Percentiles rank a stretch among this genome's conserved stretches.
Conservation (phyloP, 2,113 vertebrate species). For the Cromileptes altivelis region DNA sequence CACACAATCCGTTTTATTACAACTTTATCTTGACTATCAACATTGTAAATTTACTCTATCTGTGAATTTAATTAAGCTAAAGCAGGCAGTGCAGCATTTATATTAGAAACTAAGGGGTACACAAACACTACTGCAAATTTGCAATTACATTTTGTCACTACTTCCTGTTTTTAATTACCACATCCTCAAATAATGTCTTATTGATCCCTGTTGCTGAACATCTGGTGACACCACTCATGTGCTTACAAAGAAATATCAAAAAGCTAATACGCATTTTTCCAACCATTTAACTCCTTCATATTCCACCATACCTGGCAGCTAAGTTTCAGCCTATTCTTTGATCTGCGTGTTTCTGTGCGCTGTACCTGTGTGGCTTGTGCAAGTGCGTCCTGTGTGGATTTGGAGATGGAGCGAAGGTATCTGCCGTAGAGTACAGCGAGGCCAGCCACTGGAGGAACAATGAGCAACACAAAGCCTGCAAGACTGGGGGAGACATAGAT, state of each 20-base stretch:
- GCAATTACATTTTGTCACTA: not conserved
- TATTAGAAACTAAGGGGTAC: not conserved
- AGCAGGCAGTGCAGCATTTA: conserved; percentile 1
- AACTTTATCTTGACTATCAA: conserved; percentile 11
- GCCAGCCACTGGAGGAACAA: conserved; percentile 91
- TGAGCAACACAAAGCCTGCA: conserved; percentile 91
- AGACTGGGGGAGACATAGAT: conserved; percentile 95
- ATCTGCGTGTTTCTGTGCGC: not conserved
- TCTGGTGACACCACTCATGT: not conserved
- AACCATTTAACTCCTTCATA: too few relatives aligned
- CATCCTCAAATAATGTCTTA: not conserved
- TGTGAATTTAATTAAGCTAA: conserved; percentile 27
- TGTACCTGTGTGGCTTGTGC: conserved; percentile 94
- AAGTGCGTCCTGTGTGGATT: conserved; percentile 93
- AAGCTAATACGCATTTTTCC: not conserved
- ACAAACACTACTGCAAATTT: not conserved
- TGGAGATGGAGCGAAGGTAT: conserved; percentile 92
- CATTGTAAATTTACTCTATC: conserved; percentile 26
- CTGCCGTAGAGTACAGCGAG: conserved; percentile 92
- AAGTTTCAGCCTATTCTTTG: not conserved
- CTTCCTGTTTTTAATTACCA: conserved; percentile 14
- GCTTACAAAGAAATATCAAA: not conserved
- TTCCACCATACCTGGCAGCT: too few relatives aligned
- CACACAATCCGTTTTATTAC: conserved; percentile 9
- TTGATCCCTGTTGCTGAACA: not conserved